A percentile compares a stretch with the other conserved stretches of the same genome.
Evolutionary conservation across 1,140 invertebrate genomes (phyloP).

Genomic region (Coenobita brevimanus): DNA sequence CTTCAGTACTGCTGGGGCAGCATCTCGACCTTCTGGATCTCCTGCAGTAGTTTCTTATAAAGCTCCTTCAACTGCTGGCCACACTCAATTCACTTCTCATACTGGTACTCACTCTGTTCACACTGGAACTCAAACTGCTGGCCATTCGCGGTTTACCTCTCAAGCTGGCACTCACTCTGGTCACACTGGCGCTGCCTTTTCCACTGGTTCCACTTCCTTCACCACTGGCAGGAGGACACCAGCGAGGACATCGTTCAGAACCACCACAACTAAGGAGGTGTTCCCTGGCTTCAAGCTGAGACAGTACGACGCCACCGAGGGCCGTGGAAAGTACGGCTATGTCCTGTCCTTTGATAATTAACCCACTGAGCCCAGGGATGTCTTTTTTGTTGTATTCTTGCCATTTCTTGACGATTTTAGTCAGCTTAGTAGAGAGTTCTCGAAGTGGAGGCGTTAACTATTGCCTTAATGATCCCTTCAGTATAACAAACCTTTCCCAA

Average conservation of each 20-base stretch:
- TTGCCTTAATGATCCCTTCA: too few relatives aligned
- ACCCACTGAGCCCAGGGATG: too few relatives aligned
- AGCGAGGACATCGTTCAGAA: neutral
- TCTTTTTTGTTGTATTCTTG: too few relatives aligned
- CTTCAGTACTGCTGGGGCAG: neutral
- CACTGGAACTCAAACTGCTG: neutral
- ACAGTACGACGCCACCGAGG: conserved; percentile 33
- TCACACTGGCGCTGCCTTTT: too few relatives aligned
- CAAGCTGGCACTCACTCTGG: neutral
- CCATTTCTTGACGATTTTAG: too few relatives aligned
- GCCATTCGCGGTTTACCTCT: neutral
- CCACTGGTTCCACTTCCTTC: too few relatives aligned
- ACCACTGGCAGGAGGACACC: neutral
- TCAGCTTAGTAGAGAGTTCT: too few relatives aligned
- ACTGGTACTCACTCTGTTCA: neutral
- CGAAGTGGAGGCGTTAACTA: too few relatives aligned
- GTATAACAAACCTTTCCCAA: too few relatives aligned
- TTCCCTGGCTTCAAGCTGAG: conserved; percentile 23
- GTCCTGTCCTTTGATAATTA: conserved; percentile 48
- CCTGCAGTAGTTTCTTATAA: too few relatives aligned
- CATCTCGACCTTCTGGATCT: too few relatives aligned
- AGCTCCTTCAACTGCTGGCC: neutral
- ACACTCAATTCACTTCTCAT: neutral
- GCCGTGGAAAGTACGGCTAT: conserved; percentile 31
- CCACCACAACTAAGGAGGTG: neutral